Conservation (phyloP, 2,113 vertebrate species). For the Connochaetes taurinus region DNA sequence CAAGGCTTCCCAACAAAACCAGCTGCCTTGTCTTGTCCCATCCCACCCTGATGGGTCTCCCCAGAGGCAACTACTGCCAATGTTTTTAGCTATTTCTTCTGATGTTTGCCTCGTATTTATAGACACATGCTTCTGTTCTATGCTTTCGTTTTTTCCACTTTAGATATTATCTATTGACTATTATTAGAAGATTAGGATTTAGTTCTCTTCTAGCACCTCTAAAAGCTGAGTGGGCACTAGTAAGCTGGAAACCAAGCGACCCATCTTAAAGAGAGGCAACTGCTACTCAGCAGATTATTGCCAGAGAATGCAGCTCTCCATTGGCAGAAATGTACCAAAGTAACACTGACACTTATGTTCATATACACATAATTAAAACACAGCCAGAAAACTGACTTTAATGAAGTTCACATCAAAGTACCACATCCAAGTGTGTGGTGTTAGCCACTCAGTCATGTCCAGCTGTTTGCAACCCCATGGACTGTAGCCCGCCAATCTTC, state of each 20-base stretch:
- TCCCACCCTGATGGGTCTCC: not conserved
- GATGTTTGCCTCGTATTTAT: not conserved
- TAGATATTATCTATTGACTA: not conserved
- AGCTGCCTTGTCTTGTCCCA: not conserved
- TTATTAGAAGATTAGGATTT: not conserved
- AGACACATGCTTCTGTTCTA: not conserved
- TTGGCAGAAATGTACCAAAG: not conserved
- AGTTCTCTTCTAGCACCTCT: not conserved
- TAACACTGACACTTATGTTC: not conserved
- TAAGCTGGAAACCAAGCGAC: not conserved
- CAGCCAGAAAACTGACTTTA: not conserved
- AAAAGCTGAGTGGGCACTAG: not conserved
- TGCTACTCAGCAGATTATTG: not conserved
- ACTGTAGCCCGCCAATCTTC: not conserved
- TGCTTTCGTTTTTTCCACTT: not conserved
- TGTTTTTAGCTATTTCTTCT: not conserved
- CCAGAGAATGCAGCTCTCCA: not conserved
- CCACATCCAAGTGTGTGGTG: not conserved
- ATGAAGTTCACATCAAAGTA: not conserved
- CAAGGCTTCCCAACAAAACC: not conserved
- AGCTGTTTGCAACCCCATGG: not conserved
- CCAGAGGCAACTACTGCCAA: not conserved
- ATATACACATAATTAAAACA: not conserved
- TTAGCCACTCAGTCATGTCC: not conserved
- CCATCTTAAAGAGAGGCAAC: not conserved